A percentile compares a stretch with the other conserved stretches of the same genome.
These are phyloP conservation scores for Cathartes aura DNA, from an alignment of 2,113 vertebrate species.

Conservation along the genomic window DNA sequence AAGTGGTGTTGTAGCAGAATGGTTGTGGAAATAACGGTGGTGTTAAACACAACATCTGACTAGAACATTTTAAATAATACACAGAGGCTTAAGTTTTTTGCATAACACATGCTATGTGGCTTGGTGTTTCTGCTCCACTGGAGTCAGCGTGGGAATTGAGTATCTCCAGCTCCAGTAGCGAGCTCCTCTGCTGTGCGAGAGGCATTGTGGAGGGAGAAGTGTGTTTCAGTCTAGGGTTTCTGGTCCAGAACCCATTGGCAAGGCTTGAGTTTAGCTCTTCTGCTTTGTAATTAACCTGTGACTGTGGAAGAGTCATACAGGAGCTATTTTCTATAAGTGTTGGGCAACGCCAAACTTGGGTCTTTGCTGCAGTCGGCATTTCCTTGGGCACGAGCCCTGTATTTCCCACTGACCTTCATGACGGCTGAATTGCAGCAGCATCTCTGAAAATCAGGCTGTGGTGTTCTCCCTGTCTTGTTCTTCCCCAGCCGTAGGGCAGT, in stretches of 20 bases:
- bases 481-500: neutral
- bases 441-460: neutral
- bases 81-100: neutral
- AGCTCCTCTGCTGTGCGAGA: neutral
- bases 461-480: neutral
- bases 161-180: neutral
- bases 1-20: neutral
- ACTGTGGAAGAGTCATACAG: neutral
- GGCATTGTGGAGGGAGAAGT: neutral
- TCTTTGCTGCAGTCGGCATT: neutral
- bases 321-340: neutral
- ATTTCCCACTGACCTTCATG: neutral
- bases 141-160: neutral
- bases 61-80: conserved; percentile 17
- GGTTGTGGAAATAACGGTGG: neutral
- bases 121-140: conserved; percentile 10
- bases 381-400: neutral
- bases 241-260: neutral
- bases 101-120: neutral
- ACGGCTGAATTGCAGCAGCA: neutral
- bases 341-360: neutral
- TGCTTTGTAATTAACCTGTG: neutral
- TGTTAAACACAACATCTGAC: neutral
- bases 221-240: neutral
- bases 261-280: neutral